A percentile compares a stretch with the other conserved stretches of the same genome.
phyloP scores from a whole-genome alignment of 2,113 vertebrate genomes.

The Puffinus mauretanicus region DNA sequence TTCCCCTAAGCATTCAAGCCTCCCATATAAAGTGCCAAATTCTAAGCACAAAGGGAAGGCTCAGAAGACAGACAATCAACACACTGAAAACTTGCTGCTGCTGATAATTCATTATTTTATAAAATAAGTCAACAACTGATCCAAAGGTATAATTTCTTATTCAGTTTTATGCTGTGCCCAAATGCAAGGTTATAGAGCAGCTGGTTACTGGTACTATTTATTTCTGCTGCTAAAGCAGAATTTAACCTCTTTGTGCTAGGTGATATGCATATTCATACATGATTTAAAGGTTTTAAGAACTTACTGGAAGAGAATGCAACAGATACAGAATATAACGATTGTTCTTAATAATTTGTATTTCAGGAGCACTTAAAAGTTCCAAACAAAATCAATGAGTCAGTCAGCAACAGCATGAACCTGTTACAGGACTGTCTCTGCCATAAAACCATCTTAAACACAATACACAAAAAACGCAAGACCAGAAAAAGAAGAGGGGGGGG shows the following conservation, averaged over 20 bases:
- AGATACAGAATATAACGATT: not conserved
- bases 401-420: not conserved
- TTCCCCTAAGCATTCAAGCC: not conserved
- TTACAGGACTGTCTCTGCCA: not conserved
- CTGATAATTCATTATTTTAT: not conserved
- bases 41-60: not conserved
- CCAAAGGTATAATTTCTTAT: not conserved
- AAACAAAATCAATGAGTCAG: slow-evolving; percentile 10
- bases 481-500: not conserved
- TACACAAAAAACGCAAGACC: not conserved
- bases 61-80: not conserved
- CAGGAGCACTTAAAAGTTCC: not conserved
- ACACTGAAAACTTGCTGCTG: not conserved
- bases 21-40: not conserved
- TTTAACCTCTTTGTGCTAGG: not conserved
- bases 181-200: not conserved
- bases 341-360: not conserved
- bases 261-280: not conserved
- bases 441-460: not conserved
- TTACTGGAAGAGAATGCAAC: not conserved
- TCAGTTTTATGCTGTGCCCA: not conserved
- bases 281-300: not conserved
- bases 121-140: not conserved
- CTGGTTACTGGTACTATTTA: not conserved
- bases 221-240: not conserved